Evolutionary conservation across 2,113 vertebrate species (phyloP).

Genomic region (Rhipidura dahli): DNA sequence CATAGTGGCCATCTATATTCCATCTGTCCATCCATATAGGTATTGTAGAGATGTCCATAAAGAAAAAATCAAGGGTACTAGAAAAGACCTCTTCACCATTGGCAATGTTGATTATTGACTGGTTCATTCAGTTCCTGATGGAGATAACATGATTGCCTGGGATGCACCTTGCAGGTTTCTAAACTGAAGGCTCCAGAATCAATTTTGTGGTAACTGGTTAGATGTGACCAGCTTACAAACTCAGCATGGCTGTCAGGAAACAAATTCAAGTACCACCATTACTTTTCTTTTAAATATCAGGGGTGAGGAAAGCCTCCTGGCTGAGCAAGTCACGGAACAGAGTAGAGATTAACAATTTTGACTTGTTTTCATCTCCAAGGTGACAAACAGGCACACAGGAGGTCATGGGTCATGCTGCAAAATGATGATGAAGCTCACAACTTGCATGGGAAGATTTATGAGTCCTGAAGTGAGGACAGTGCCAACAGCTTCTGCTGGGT

Average conservation of each 20-base stretch:
- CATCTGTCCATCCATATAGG: not conserved
- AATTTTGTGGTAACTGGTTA: conserved; percentile 22
- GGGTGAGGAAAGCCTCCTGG: not conserved
- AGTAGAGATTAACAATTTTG: not conserved
- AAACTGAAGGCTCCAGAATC: conserved; percentile 40
- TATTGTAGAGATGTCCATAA: not conserved
- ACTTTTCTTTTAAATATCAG: not conserved
- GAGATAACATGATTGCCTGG: not conserved
- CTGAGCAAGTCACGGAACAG: not conserved
- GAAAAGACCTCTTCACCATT: conserved; percentile 2
- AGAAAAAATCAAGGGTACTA: not conserved
- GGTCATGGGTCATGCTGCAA: not conserved
- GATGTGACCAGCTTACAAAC: conserved; percentile 42
- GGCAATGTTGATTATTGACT: not conserved
- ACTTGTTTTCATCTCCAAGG: not conserved
- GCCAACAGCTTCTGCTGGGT: not conserved
- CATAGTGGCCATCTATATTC: not conserved
- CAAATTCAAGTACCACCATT: not conserved
- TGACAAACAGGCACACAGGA: not conserved
- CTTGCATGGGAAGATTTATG: not conserved
- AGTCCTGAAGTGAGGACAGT: not conserved
- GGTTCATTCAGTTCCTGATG: not conserved
- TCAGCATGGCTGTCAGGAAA: not conserved
- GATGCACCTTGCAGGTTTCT: not conserved
- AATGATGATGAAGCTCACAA: not conserved